phyloP scores from a whole-genome alignment of 1,140 invertebrate species.

The Papilio dardanus region DNA sequence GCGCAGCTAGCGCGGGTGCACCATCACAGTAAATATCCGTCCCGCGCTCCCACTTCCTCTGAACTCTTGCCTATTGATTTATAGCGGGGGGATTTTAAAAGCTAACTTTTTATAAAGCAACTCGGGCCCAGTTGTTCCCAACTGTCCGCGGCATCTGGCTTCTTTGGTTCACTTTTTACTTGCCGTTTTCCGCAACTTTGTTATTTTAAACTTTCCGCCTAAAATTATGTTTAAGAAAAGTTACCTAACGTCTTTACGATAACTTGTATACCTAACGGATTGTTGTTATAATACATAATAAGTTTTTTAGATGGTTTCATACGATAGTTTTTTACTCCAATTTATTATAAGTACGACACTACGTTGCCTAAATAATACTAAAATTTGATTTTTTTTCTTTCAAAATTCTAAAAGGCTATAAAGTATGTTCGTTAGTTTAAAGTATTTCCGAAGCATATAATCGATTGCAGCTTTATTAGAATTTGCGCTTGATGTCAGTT shows the following conservation, averaged over 20 bases:
- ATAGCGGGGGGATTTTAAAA: constrained; percentile 70
- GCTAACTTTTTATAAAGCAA: constrained; percentile 75
- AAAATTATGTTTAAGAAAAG: constrained; percentile 45
- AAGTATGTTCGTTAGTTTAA: constrained; percentile 4
- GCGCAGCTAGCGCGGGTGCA: constrained; percentile 51
- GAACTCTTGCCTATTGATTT: constrained; percentile 75
- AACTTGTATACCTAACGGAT: neutral
- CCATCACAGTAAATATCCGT: constrained; percentile 71
- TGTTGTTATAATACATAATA: neutral
- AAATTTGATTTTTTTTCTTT: too few species aligned
- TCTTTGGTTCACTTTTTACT: constrained; percentile 71
- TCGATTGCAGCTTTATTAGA: constrained; percentile 20
- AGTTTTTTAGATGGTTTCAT: neutral
- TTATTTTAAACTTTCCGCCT: constrained; percentile 64
- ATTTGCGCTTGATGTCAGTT: constrained; percentile 63
- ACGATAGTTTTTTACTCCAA: neutral
- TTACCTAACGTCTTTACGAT: constrained; percentile 23
- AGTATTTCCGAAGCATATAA: constrained; percentile 12
- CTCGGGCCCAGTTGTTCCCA: constrained; percentile 72
- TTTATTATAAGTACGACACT: neutral
- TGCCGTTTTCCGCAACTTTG: constrained; percentile 67
- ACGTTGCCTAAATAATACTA: too few species aligned
- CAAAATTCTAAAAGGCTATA: neutral
- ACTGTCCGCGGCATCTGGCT: constrained; percentile 77
- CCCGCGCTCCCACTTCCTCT: constrained; percentile 66